Base-by-base conservation (phyloP, 2,113 vertebrate species). In the Rhabdornis inornatus region DNA sequence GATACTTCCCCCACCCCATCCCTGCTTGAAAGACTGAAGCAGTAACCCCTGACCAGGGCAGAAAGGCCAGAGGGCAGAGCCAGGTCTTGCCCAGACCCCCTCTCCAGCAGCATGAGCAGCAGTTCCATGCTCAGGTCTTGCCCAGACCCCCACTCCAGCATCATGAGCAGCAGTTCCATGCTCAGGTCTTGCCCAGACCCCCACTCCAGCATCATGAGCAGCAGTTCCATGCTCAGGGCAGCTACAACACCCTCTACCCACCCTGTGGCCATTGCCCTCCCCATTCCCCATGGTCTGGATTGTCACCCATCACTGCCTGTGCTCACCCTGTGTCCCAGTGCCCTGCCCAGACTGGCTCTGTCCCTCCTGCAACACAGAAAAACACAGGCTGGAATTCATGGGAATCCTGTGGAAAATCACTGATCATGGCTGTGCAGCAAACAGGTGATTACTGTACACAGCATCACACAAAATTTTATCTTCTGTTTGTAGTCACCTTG, bases 251-350 rank as follows among this genome's bases (percentile, higher is more conserved):
- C 28, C 10, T 78, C 71, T 23, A 35, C 25, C 15, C 45, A 76
- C 30, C 15, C 49, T 3, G 0, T 35, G 44, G 47, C 44, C 28
- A 6, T 2, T 27, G 15, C 17, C 13, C 3, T 3, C 20, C 33
- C 53, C 5, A 0, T 28, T 75, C 20, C 24, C 27, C 24, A 71
- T 47, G 49, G 6, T 69, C 42, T 0, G 0, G 10, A 7, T 12
- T 88, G 60, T 74, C 42, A 15, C 37, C 50, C 45, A 7, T 8
- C 52, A n/a, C 16, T 10, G 2, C 5, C 1, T 1, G 4, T 3
- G 3, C 45, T 57, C 30, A 4, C 11, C 28, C 30, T 2, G 5
- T 18, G 40, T 15, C 23, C 24, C 15, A 2, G 12, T 40, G 53
- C 30, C 33, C 4, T 7, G 30, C 64, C 3, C 1, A 78, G 63